phyloP scores from a whole-genome alignment of 2,113 vertebrate species.

The Nibea albiflora region DNA sequence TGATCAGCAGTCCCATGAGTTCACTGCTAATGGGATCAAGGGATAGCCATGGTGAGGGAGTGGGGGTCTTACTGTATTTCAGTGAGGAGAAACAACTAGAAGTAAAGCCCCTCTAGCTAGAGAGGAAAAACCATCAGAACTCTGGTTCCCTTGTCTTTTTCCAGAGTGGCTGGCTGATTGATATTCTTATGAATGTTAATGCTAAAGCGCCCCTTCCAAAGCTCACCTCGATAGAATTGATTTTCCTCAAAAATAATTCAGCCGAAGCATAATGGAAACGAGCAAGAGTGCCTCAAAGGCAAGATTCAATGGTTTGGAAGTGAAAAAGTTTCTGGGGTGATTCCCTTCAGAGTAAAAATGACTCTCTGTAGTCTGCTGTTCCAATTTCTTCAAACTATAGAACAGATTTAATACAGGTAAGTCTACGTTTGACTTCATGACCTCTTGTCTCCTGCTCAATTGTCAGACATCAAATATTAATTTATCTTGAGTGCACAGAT shows the following conservation, averaged over 20 bases:
- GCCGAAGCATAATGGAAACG: constrained; percentile 42
- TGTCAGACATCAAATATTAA: constrained; percentile 57
- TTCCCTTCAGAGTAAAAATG: constrained; percentile 38
- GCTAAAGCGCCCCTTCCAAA: constrained; percentile 27
- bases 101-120: constrained; percentile 24
- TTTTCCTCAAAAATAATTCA: constrained; percentile 52
- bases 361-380: constrained; percentile 38
- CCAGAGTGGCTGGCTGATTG: constrained; percentile 29
- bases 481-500: constrained; percentile 37
- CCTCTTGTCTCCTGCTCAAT: constrained; percentile 57
- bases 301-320: constrained; percentile 50
- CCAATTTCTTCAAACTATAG: constrained; percentile 46
- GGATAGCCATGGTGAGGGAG: constrained; percentile 14
- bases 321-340: constrained; percentile 32
- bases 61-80: constrained; percentile 56
- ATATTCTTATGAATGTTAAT: constrained; percentile 50
- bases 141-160: constrained; percentile 43
- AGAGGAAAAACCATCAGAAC: constrained; percentile 38
- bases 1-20: constrained; percentile 48
- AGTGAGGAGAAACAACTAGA: constrained; percentile 25
- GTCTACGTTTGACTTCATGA: constrained; percentile 55
- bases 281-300: constrained; percentile 48
- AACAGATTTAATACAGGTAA: constrained; percentile 55
- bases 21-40: constrained; percentile 58
- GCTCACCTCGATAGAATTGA: constrained; percentile 54